Evolutionary conservation across 2,797 vertebrate genomes (phyloP), one percentile per base, ranked within the genome.

Genomic region (Saxicola maurus): DNA sequence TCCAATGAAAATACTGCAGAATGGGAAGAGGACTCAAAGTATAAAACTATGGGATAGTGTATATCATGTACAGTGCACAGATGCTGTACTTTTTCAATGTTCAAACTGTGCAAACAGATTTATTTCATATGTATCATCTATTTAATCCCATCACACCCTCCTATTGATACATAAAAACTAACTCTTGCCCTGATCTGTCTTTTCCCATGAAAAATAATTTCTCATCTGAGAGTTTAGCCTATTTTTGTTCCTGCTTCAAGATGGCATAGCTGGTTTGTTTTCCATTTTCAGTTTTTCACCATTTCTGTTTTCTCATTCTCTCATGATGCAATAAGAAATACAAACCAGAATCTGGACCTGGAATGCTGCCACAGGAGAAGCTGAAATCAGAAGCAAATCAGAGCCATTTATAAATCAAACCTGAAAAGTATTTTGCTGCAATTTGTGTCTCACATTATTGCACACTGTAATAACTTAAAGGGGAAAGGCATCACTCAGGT

Each of bases 311-410:
- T 73, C 40, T 28, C 20, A 33, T 71, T 69, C 48, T 71, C 24
- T 57, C 0, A 0, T 0, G 1, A 30, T 46, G 30, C 12, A 7
- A 37, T 2, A 24, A 73, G 38, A 55, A 53, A 75, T 52, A 40
- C 33, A 73, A 82, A 66, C 14, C 18, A 59, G 25, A 71, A 56
- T 33, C 64, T 46, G 16, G n/a, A 56, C 28, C 20, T 65, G 43
- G 53, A 38, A 45, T 28, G 19, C 45, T 80, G 68, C 48, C 59
- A 71, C 20, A 75, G 35, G 16, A 14, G 25, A 90, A 77, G 33
- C 25, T 72, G 65, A 90, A 86, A 67, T 60, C 57, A 59, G 64
- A 90, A 59, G 37, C 12, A 71, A 71, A 76, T 69, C 35, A 68
- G 57, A 75, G 21, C 17, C 38, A 46, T 71, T 89, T 91, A 53